phyloP scores from a whole-genome alignment of 2,113 vertebrate species.

The Anarhynchus alexandrinus region DNA sequence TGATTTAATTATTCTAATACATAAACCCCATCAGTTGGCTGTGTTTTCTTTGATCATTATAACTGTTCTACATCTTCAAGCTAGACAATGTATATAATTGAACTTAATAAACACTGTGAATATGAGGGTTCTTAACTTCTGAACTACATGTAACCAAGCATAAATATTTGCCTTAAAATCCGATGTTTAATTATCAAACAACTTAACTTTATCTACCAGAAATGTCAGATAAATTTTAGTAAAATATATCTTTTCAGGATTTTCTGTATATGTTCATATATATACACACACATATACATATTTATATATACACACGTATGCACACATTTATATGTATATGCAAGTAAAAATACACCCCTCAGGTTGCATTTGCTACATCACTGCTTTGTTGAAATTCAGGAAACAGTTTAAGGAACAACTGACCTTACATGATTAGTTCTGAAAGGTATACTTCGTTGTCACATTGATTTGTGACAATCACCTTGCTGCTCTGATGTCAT shows the following conservation, averaged over 20 bases:
- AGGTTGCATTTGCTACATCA: background rate
- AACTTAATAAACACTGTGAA: background rate
- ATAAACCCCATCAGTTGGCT: background rate
- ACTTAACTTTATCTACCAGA: background rate
- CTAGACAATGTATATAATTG: background rate
- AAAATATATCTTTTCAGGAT: background rate
- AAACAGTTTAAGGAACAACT: background rate
- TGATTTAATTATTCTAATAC: background rate
- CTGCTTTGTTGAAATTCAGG: background rate
- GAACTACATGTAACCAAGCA: background rate
- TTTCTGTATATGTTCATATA: background rate
- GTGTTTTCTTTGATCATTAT: background rate
- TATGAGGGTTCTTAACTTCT: background rate
- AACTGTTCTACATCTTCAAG: background rate
- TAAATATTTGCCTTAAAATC: background rate
- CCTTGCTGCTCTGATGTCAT: conserved; percentile 6
- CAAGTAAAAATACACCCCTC: background rate
- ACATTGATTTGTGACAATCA: conserved; percentile 43
- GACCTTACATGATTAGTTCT: conserved; percentile 31
- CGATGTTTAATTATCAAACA: background rate
- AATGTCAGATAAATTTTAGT: background rate
- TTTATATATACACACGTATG: background rate
- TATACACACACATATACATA: background rate
- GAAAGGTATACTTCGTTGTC: conserved; percentile 29
- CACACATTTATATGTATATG: background rate